phyloP scores from a whole-genome alignment of 2,888 invertebrate species.

The Linyphia triangularis region DNA sequence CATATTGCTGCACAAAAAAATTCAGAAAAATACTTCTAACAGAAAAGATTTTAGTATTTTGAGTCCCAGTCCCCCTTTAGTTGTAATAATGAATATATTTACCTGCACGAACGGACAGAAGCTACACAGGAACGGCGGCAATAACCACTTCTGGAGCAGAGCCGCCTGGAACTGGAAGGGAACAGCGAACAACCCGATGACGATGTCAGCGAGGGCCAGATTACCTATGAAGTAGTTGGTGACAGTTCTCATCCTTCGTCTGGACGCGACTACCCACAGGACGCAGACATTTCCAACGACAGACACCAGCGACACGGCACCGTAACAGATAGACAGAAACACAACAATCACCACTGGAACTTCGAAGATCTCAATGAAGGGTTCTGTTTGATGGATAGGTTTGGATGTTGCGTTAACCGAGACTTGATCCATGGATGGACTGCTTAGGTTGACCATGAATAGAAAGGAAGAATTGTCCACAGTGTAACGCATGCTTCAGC shows the following conservation, averaged over 20 bases:
- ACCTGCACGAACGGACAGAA: constrained; percentile 89
- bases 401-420: background rate
- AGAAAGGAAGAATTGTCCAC: no score
- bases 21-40: no score
- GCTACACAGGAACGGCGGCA: constrained; percentile 92
- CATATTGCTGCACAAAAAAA: no score
- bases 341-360: constrained; percentile 88
- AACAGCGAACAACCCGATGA: constrained; percentile 90
- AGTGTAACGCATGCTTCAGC: no score
- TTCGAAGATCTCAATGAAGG: constrained; percentile 83
- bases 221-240: constrained; percentile 93
- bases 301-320: constrained; percentile 89
- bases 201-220: constrained; percentile 90
- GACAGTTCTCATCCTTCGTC: constrained; percentile 87
- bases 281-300: constrained; percentile 90
- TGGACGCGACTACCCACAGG: constrained; percentile 90
- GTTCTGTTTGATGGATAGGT: background rate
- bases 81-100: no score
- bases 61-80: no score
- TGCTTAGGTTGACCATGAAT: background rate
- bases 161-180: constrained; percentile 95
- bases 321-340: constrained; percentile 88
- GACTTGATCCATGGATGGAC: no score
- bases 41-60: no score
- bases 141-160: constrained; percentile 90